Conservation (phyloP, 2,888 invertebrate genomes). For the Eumerus sabulonum region DNA sequence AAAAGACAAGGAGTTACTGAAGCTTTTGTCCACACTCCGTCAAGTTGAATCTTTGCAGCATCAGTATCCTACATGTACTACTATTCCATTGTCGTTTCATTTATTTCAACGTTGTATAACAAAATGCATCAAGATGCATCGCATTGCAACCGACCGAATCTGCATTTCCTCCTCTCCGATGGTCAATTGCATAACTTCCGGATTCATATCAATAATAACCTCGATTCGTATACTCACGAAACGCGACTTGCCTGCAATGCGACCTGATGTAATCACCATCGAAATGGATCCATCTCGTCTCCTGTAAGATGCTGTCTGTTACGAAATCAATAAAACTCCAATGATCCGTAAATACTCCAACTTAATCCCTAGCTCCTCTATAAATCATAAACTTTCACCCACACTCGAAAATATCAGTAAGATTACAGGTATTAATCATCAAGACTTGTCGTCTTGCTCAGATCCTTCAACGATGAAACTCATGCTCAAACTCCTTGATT, state of each 20-base stretch:
- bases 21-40: too few species aligned
- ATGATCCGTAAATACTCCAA: too few species aligned
- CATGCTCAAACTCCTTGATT: constrained; percentile 27
- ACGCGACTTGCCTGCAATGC: neutral
- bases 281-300: constrained; percentile 29
- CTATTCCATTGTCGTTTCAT: constrained; percentile 10
- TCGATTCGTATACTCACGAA: constrained; percentile 27
- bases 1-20: too few species aligned
- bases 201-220: constrained; percentile 39
- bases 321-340: constrained; percentile 23
- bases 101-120: constrained; percentile 28
- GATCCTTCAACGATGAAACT: constrained; percentile 16
- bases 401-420: neutral
- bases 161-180: neutral
- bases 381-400: too few species aligned
- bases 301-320: constrained; percentile 29
- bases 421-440: neutral
- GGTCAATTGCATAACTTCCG: constrained; percentile 58
- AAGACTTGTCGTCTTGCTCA: neutral
- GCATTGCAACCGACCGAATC: constrained; percentile 16
- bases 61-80: too few species aligned
- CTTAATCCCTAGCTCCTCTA: too few species aligned
- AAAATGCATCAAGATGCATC: constrained; percentile 23
- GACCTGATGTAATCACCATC: constrained; percentile 43
- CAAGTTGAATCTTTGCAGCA: too few species aligned